Conservation (phyloP, 2,888 invertebrate genomes). For the Sicus ferrugineus region DNA sequence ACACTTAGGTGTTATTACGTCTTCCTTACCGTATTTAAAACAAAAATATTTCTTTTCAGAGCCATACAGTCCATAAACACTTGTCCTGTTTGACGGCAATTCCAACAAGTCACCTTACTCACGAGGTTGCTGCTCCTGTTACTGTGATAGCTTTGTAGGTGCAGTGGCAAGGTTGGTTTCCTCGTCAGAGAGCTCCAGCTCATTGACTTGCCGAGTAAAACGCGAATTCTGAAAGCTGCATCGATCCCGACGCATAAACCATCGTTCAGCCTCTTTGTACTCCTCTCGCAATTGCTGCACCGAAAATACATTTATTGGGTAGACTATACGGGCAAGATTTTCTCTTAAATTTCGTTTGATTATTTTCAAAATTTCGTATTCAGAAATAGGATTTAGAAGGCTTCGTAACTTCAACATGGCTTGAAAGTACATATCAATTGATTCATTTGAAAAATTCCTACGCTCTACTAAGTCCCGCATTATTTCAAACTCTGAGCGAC, state of each 20-base stretch:
- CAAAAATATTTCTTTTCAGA: background rate
- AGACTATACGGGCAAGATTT: constrained; percentile 7
- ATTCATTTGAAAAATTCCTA: background rate
- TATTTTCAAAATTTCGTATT: constrained; percentile 18
- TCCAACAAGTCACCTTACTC: background rate
- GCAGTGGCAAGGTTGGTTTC: background rate
- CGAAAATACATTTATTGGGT: constrained; percentile 2
- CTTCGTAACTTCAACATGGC: constrained; percentile 11
- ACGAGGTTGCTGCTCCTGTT: background rate
- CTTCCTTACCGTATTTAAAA: background rate
- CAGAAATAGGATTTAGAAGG: background rate
- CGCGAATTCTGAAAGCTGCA: background rate
- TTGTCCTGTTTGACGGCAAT: constrained; percentile 2
- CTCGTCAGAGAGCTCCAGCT: background rate
- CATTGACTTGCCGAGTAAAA: background rate
- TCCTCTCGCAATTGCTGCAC: constrained; percentile 28
- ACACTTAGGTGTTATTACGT: constrained; percentile 6
- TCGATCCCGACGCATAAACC: background rate
- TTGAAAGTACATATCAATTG: background rate
- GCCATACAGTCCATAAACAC: background rate
- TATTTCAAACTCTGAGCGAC: background rate
- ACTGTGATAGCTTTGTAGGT: background rate
- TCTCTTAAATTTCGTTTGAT: constrained; percentile 18
- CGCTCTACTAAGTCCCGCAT: constrained; percentile 13
- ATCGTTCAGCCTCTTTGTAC: constrained; percentile 1